Evolutionary conservation across 1,140 invertebrate species (phyloP), one percentile per base, ranked within the genome.

Genomic region (Bathynomus jamesi): DNA sequence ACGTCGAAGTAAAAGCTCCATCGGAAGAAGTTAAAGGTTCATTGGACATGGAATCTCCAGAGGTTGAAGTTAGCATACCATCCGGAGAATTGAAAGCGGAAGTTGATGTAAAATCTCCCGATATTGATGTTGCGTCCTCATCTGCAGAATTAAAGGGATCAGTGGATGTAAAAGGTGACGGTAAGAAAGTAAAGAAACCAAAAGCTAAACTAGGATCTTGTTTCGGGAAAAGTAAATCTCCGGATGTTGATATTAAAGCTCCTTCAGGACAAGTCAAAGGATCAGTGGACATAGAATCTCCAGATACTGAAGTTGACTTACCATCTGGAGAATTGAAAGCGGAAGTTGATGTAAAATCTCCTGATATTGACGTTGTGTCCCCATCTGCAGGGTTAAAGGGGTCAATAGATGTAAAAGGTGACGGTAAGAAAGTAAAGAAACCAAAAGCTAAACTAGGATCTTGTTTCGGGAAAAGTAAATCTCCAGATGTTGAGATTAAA

Each of bases 141-240:
- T n/a, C n/a, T n/a, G n/a, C 40, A 5, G 5, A 53, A 53, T 53
- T 53, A 53, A 4, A 63, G 24, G 4, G 40, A 27, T 21, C 5
- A 31, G 21, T 10, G 65, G 40, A 25, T 72, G 71, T 32, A 46
- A 64, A 30, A 53, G 62, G 21, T 67, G 67, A 21, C 63, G 40
- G 40, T 53, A 11, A 11, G 21, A 53, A 53, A 53, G 40, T 53
- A 53, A 21, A 21, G 5, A 67, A 72, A 28, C 53, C 65, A n/a
- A 72, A 72, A 63, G 53, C 28, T 11, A 68, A 68, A 53, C 28
- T 68, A 21, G 67, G 67, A 5, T 68, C 67, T 10, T 68, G 67
- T n/a, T 60, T 68, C 28, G 67, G 67, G 24, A 68, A 68, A 27
- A 32, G 31, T 25, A 67, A 28, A 62, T 61, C 70, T 24, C 31